Evolutionary conservation across 1,140 invertebrate genomes (phyloP), one percentile per base, ranked within the genome.

Genomic region (Scaptomyza graminum): DNA sequence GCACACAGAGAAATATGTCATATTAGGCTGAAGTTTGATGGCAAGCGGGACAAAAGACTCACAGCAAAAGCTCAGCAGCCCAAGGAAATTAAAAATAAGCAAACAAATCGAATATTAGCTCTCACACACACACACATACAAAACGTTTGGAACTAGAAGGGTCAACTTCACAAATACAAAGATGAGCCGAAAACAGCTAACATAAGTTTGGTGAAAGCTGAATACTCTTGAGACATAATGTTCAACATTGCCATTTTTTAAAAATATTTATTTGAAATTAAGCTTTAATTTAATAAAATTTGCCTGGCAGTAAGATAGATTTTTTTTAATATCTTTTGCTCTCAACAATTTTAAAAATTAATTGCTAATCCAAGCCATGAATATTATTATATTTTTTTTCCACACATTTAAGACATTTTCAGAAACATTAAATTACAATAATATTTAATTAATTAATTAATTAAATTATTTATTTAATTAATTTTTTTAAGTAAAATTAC

Each of bases 101-200:
- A 83, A 87, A 74, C 79, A 87, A 88, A 83, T 88, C 83, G 83
- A 87, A 88, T 87, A 87, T 88, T 87, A 88, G 79, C 72, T 49
- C 61, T 54, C 54, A 61, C 31, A 61, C 43, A 39, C 12, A n/a
- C 12, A 37, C 63, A 49, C 55, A 62, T 51, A 71, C 22, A 54
- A 39, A 54, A 61, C 49, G 44, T 7, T 43, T 34, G 49, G 50
- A 62, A 49, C 43, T 51, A 39, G 56, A 52, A 57, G 78, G 64
- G 67, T 82, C 51, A 12, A 15, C 54, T 54, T 54, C 37, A 46
- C n/a, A 54, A 39, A 54, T 22, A 31, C 43, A 16, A 15, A 62
- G 68, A 49, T 46, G 39, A 31, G 25, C 5, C 44, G n/a, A 3
- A 22, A 22, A 11, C 18, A 22, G 4, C 2, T 2, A 31, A 37